These are phyloP conservation scores for Decapterus maruadsi DNA, from an alignment of 2,797 vertebrate species.

Conservation along the genomic window DNA sequence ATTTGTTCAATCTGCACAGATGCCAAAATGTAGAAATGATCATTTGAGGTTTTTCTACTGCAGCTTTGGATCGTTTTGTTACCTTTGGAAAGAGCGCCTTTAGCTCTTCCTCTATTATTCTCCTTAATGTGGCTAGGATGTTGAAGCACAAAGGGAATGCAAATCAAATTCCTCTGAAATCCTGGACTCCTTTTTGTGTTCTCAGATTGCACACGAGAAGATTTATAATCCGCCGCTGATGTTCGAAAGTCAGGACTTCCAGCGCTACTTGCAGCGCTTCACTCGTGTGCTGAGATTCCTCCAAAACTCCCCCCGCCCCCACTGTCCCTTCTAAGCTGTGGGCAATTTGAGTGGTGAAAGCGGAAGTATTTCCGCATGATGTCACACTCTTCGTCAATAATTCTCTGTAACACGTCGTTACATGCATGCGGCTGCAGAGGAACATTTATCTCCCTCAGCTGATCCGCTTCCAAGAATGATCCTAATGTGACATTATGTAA, in stretches of 20 bases:
- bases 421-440: slow-evolving; percentile 45
- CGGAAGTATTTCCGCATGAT: slow-evolving; percentile 56
- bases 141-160: slow-evolving; percentile 56
- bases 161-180: slow-evolving; percentile 65
- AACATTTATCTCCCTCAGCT: slow-evolving; percentile 68
- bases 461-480: slow-evolving; percentile 81
- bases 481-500: slow-evolving; percentile 82
- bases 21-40: too few relatives aligned
- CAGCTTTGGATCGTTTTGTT: too few relatives aligned
- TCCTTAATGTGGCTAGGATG: slow-evolving; percentile 42
- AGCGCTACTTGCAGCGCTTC: slow-evolving; percentile 32
- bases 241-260: slow-evolving; percentile 61
- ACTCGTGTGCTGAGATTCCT: slow-evolving; percentile 35
- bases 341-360: slow-evolving; percentile 54
- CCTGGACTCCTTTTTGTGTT: slow-evolving; percentile 39
- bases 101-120: slow-evolving; percentile 14
- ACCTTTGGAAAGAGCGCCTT: too few relatives aligned
- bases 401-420: slow-evolving; percentile 58
- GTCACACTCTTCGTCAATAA: slow-evolving; percentile 69
- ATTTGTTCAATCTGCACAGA: too few relatives aligned
- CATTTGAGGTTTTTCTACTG: too few relatives aligned
- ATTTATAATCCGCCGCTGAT: slow-evolving; percentile 56
- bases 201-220: slow-evolving; percentile 44
- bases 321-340: slow-evolving; percentile 40
- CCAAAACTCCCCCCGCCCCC: slow-evolving; percentile 26